Evolutionary conservation across 2,113 vertebrate genomes (phyloP), one percentile per base, ranked within the genome.

Genomic region (Hepsetus odoe): DNA sequence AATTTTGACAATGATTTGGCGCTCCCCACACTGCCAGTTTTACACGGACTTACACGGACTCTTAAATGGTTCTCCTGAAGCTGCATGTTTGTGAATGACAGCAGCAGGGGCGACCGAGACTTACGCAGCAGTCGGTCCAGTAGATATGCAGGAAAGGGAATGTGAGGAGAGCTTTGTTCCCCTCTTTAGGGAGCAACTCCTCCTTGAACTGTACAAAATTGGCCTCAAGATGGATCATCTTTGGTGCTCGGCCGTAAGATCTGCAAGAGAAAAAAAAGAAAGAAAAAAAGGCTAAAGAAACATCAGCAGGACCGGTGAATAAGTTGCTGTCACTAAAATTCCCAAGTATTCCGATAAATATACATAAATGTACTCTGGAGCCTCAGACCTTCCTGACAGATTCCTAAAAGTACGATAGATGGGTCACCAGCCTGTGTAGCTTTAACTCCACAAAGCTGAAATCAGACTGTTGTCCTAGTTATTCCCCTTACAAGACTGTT

Each of bases 191-290:
- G 76, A 99, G 92, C 18, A 99, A 92, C 53, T 99, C 97, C 88
- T 99, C 98, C 90, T 99, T 99, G 88, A 98, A 99, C 82, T 97
- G 97, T 79, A 99, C 96, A 80, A 99, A 99, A 88, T 97, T 99
- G 68, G 98, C 98, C 86, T 99, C 98, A n/a, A 99, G 92, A 85
- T 99, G 96, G 88, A 99, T 99, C 97, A 98, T 99, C 92, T 98
- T 99, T 0, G 97, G 97, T 79, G 97, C 95, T 11, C 98, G 96
- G 65, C 97, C 97, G 0, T 99, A 99, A 7, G 97, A 97, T 92
- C 98, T 99, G 78, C 1, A 9, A 11, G 28, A 22, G 74, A 38
- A 38, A 22, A 18, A 84, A 5, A 83, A 26, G 53, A 2, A 10
- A 4, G 28, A 62, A 53, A 18, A 70, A 18, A 20, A 72, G 1